Evolutionary conservation across 2,797 vertebrate genomes (phyloP).

Genomic region (Peromyscus nudipes): DNA sequence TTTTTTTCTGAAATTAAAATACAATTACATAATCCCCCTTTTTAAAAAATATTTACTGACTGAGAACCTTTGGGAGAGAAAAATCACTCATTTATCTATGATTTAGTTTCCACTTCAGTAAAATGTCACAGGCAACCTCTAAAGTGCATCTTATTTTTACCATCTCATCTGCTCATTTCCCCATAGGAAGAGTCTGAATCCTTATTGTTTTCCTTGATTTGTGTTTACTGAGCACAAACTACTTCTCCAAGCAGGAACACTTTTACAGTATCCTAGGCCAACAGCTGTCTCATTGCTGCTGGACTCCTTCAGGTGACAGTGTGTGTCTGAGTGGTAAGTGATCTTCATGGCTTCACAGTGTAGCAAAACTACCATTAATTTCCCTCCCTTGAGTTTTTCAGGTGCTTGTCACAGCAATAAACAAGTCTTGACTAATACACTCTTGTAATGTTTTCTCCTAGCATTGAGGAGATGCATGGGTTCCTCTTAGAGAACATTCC

Average conservation of each 20-base stretch:
- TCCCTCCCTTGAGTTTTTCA: no score
- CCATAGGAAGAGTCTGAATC: neutral
- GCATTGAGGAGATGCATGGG: neutral
- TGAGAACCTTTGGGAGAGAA: neutral
- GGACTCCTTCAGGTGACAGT: neutral
- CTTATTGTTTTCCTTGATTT: neutral
- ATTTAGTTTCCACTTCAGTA: neutral
- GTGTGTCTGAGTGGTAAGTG: neutral
- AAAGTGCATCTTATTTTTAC: neutral
- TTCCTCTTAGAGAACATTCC: neutral
- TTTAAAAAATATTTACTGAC: neutral
- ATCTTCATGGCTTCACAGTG: neutral
- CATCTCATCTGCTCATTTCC: neutral
- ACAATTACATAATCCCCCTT: neutral
- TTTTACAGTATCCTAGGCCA: neutral
- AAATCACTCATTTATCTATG: neutral
- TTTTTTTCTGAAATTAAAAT: neutral
- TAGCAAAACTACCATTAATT: neutral
- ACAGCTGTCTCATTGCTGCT: neutral
- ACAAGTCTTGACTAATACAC: neutral
- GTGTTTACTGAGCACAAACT: neutral
- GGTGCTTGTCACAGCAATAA: neutral
- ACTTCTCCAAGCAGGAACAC: neutral
- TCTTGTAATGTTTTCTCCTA: neutral
- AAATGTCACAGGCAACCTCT: neutral